Conservation (phyloP, 2,797 vertebrate genomes). For the Falco concolor region DNA sequence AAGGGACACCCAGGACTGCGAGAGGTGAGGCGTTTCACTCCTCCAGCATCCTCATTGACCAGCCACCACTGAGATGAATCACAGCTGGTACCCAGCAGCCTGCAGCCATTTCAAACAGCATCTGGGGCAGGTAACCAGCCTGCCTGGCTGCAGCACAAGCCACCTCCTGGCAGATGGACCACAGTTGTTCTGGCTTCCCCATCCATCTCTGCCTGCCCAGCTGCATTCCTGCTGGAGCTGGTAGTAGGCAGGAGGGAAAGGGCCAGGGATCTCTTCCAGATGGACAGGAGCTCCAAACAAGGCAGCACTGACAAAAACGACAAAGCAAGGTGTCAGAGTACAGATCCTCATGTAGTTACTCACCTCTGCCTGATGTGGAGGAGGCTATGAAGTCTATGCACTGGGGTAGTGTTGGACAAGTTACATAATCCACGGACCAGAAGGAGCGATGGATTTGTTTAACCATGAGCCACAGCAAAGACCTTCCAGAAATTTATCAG, state of each 20-base stretch:
- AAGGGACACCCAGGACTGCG: too few species aligned
- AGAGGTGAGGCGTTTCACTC: not conserved
- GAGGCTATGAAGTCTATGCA: not conserved
- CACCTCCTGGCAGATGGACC: not conserved
- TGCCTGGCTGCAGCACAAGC: not conserved
- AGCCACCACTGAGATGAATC: not conserved
- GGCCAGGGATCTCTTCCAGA: not conserved
- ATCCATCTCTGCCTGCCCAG: not conserved
- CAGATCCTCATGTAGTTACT: not conserved
- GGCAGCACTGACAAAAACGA: not conserved
- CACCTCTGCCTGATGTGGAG: not conserved
- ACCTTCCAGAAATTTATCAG: not conserved
- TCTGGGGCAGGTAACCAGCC: not conserved
- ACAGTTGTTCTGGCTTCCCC: not conserved
- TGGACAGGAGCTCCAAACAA: not conserved
- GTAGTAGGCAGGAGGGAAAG: not conserved
- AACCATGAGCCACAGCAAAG: slow-evolving; percentile 54
- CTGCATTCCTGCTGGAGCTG: not conserved
- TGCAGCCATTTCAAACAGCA: not conserved
- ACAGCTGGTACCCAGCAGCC: not conserved
- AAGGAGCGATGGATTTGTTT: slow-evolving; percentile 49
- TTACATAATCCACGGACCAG: not conserved
- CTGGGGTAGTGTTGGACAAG: not conserved
- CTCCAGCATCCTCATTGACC: not conserved
- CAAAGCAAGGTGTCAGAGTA: not conserved